phyloP scores from a whole-genome alignment of 2,113 vertebrate species.

The Puntigrus tetrazona region DNA sequence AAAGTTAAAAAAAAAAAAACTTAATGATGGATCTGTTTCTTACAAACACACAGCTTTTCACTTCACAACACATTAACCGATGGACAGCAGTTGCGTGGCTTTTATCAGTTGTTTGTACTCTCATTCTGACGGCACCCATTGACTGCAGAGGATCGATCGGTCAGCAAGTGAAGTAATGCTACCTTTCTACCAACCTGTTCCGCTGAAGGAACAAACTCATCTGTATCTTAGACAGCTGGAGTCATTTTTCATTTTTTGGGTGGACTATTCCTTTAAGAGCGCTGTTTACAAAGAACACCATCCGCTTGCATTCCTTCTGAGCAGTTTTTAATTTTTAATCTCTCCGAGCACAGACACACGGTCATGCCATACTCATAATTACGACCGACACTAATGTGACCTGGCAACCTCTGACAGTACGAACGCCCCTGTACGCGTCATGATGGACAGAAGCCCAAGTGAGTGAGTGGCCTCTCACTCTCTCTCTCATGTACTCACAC shows the following conservation, averaged over 20 bases:
- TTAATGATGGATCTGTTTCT: too few species aligned
- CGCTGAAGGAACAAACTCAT: not conserved
- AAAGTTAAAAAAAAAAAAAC: too few species aligned
- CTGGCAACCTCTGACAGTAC: not conserved
- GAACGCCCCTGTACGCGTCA: conserved; percentile 17
- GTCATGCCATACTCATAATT: not conserved
- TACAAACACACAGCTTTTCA: too few species aligned
- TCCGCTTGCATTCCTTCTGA: not conserved
- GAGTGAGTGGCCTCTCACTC: conserved; percentile 23
- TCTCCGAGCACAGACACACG: not conserved
- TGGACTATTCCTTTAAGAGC: not conserved
- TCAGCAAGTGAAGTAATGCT: not conserved
- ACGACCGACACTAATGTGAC: not conserved
- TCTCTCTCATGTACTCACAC: not conserved
- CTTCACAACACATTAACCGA: too few species aligned
- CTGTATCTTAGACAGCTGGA: too few species aligned
- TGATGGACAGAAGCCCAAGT: conserved; percentile 34
- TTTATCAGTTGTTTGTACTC: not conserved
- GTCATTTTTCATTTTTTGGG: not conserved
- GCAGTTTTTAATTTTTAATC: not conserved
- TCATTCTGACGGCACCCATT: not conserved
- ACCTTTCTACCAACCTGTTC: not conserved
- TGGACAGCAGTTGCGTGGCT: too few species aligned
- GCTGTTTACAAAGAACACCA: not conserved
- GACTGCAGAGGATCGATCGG: not conserved